Percentiles rank a stretch among this genome's conserved stretches.
Conservation (phyloP, 2,113 vertebrate genomes). For the Hystrix brachyura region DNA sequence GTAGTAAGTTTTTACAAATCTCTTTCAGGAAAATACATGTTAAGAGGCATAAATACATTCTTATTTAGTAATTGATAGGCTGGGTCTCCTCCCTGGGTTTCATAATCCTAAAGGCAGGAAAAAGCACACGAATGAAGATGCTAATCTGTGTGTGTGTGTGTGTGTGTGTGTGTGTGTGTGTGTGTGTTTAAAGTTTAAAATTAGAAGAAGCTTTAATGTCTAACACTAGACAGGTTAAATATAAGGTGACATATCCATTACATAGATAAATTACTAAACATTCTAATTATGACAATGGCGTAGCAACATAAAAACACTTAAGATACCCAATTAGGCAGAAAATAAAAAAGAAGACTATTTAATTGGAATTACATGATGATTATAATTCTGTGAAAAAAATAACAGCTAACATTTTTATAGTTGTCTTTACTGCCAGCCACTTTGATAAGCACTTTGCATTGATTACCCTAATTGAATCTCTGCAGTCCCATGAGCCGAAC, state of each 20-base stretch:
- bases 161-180: not conserved
- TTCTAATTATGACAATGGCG: not conserved
- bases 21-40: slow-evolving; percentile 17
- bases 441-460: slow-evolving; percentile 30
- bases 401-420: slow-evolving; percentile 32
- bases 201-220: not conserved
- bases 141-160: not conserved
- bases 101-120: not conserved
- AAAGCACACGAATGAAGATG: not conserved
- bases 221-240: not conserved
- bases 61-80: not conserved
- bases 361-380: slow-evolving; percentile 38
- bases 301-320: slow-evolving; percentile 24
- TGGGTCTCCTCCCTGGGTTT: not conserved
- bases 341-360: slow-evolving; percentile 47
- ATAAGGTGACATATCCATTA: not conserved
- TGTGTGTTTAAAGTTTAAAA: not conserved
- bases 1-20: slow-evolving; percentile 1
- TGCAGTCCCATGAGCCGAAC: not conserved
- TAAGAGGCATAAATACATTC: not conserved
- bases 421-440: not conserved
- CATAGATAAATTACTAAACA: slow-evolving; percentile 1
- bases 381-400: not conserved
- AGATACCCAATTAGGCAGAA: slow-evolving; percentile 53
- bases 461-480: slow-evolving; percentile 43